Conservation (phyloP, 1,140 invertebrate genomes). For the Linepithema humile region DNA sequence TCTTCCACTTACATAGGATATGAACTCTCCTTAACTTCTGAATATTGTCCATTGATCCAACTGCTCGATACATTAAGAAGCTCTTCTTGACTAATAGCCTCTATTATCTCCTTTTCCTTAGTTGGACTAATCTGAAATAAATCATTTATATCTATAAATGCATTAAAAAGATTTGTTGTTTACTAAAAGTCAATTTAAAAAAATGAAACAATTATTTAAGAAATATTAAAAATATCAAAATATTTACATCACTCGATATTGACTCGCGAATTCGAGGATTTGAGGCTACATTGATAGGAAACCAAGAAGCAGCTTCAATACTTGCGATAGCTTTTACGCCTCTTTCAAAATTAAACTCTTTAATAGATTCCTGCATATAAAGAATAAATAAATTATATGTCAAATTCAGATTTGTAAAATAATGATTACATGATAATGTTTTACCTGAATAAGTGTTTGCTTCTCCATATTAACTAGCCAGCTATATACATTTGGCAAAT, state of each 20-base stretch:
- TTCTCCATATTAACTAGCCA: constrained; percentile 85
- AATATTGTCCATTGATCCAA: constrained; percentile 73
- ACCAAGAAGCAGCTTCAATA: constrained; percentile 78
- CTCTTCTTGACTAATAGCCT: constrained; percentile 76
- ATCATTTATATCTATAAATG: background rate
- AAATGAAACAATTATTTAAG: no score
- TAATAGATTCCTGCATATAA: constrained; percentile 73
- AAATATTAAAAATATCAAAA: background rate
- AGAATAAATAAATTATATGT: constrained; percentile 47
- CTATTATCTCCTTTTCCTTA: constrained; percentile 76
- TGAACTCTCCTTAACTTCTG: constrained; percentile 62
- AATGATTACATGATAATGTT: constrained; percentile 32
- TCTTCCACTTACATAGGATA: constrained; percentile 76
- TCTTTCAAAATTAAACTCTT: constrained; percentile 75
- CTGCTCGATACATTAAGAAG: constrained; percentile 71
- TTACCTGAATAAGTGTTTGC: constrained; percentile 85
- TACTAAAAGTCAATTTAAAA: background rate
- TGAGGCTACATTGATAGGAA: constrained; percentile 79
- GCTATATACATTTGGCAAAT: constrained; percentile 81
- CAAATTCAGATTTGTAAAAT: constrained; percentile 38
- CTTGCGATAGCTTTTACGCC: constrained; percentile 75
- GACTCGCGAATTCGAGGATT: constrained; percentile 74
- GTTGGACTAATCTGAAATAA: constrained; percentile 57
- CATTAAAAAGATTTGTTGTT: background rate
- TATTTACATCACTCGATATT: constrained; percentile 62